phyloP scores from a whole-genome alignment of 2,113 vertebrate genomes.

The Notarius lentiginosus region DNA sequence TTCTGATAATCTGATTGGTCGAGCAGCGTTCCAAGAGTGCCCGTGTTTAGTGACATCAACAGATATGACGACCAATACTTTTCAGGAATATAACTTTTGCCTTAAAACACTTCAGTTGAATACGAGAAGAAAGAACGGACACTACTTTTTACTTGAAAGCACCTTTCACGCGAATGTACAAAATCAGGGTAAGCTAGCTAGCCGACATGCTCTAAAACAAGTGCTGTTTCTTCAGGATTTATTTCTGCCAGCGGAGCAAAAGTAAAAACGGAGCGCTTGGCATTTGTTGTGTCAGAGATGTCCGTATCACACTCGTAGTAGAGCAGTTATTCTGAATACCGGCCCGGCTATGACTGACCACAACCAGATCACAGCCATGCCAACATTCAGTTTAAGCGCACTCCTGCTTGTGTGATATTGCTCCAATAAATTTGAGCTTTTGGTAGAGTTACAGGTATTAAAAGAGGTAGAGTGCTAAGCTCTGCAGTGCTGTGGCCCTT shows the following conservation, averaged over 20 bases:
- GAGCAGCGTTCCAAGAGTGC: neutral
- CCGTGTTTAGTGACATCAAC: neutral
- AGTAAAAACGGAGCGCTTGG: neutral
- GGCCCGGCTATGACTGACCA: neutral
- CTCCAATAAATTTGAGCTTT: neutral
- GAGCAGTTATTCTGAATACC: neutral
- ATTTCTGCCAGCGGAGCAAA: neutral
- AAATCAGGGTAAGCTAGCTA: neutral
- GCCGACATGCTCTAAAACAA: neutral
- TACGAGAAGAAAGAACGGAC: neutral
- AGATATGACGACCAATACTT: neutral
- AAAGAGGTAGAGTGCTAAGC: slow-evolving; percentile 16
- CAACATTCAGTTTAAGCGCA: too few species aligned
- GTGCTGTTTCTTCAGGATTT: neutral
- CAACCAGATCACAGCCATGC: neutral
- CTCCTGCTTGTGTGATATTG: neutral
- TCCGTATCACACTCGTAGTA: neutral
- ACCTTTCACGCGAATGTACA: neutral
- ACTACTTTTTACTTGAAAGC: neutral
- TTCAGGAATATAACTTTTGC: neutral
- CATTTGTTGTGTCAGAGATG: neutral
- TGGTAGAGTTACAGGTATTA: neutral
- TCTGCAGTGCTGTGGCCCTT: slow-evolving; percentile 19
- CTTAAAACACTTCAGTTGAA: neutral
- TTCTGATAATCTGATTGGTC: neutral